Evolutionary conservation across 2,797 vertebrate genomes (phyloP).

Genomic region (Lepus townsendii): DNA sequence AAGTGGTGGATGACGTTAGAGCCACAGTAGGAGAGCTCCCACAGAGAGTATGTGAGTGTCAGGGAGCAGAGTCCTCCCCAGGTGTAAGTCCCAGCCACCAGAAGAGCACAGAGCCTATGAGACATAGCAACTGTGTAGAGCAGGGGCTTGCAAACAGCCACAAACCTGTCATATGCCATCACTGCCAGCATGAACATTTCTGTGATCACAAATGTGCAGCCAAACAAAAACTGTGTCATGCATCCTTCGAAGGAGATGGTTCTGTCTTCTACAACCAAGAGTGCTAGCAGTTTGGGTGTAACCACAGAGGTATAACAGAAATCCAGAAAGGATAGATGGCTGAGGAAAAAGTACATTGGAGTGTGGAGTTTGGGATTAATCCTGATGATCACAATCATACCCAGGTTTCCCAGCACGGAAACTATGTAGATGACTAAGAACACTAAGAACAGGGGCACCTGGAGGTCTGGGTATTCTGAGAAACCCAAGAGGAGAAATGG

Average conservation of each 20-base stretch:
- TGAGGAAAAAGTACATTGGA: background rate
- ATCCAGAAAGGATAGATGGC: background rate
- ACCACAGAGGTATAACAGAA: background rate
- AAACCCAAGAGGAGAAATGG: background rate
- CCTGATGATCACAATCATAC: background rate
- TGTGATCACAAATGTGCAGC: background rate
- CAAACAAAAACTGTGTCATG: too few species aligned
- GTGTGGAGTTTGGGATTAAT: background rate
- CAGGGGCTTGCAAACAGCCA: constrained; percentile 59
- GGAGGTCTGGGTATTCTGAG: background rate
- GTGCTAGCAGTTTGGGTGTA: background rate
- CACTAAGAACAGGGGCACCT: background rate
- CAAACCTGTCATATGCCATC: constrained; percentile 71
- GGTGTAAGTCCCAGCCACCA: constrained; percentile 17
- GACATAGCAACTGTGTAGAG: constrained; percentile 61
- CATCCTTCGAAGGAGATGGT: too few species aligned
- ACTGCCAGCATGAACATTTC: constrained; percentile 66
- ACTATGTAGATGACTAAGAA: background rate
- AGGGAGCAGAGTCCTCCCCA: constrained; percentile 23
- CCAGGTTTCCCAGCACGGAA: background rate
- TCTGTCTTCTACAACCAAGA: too few species aligned
- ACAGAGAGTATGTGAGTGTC: constrained; percentile 53
- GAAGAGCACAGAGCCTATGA: background rate
- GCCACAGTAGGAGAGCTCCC: constrained; percentile 27
- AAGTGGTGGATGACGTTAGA: constrained; percentile 69